Conservation (phyloP, 2,888 invertebrate genomes). For the Dynastes grantii region DNA sequence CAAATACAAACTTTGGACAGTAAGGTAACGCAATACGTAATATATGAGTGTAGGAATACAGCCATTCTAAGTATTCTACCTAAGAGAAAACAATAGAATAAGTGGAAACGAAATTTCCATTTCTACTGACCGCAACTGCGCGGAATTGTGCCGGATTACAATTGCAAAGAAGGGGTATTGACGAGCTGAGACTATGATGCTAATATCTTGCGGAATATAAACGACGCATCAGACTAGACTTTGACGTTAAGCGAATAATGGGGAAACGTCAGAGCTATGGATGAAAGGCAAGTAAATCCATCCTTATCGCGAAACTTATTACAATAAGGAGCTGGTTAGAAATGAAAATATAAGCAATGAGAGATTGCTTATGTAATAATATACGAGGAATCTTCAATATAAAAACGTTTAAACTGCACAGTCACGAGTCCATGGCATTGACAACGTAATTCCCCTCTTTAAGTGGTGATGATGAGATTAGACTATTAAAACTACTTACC, state of each 20-base stretch:
- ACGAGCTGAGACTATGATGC: constrained; percentile 34
- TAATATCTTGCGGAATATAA: constrained; percentile 42
- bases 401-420: too few species aligned
- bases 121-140: constrained; percentile 38
- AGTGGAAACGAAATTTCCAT: constrained; percentile 43
- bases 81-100: background rate
- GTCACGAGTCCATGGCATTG: too few species aligned
- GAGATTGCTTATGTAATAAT: too few species aligned
- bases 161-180: constrained; percentile 43
- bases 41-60: background rate
- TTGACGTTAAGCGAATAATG: constrained; percentile 37
- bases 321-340: constrained; percentile 15
- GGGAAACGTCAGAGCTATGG: constrained; percentile 17
- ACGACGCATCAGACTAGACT: constrained; percentile 30
- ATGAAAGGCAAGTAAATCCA: constrained; percentile 22
- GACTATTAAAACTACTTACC: too few species aligned
- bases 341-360: background rate
- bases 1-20: constrained; percentile 3
- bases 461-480: too few species aligned
- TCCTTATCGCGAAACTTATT: constrained; percentile 51
- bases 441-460: too few species aligned
- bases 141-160: constrained; percentile 39
- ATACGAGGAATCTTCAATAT: too few species aligned
- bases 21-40: background rate
- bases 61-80: background rate